phyloP scores from a whole-genome alignment of 2,888 invertebrate genomes.

The Venusia cambrica region DNA sequence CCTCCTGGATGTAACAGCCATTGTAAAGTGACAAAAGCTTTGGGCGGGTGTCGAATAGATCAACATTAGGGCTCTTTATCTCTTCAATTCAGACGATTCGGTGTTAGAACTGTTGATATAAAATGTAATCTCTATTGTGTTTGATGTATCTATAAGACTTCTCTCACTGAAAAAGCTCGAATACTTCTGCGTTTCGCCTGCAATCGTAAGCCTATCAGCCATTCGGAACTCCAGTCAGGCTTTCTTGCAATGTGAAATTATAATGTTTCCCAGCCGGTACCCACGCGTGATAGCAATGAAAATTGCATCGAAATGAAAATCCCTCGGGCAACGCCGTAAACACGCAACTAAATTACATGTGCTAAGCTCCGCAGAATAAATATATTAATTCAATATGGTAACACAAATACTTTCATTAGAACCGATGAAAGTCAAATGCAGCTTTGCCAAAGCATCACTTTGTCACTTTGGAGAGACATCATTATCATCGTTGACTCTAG shows the following conservation, averaged over 20 bases:
- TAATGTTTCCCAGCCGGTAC: not conserved
- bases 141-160: too few species aligned
- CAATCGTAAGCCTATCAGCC: slow-evolving; percentile 31
- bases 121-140: not conserved
- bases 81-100: slow-evolving; percentile 6
- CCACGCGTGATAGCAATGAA: slow-evolving; percentile 8
- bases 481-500: too few species aligned
- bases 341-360: slow-evolving; percentile 14
- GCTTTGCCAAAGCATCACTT: too few species aligned
- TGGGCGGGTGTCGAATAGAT: slow-evolving; percentile 2
- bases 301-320: slow-evolving; percentile 14
- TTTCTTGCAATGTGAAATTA: not conserved
- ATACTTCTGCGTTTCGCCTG: slow-evolving; percentile 39
- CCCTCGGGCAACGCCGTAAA: slow-evolving; percentile 7
- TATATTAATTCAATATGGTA: slow-evolving; percentile 4
- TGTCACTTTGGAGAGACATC: too few species aligned
- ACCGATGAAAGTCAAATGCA: slow-evolving; percentile 10
- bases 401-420: slow-evolving; percentile 14
- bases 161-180: slow-evolving; percentile 16
- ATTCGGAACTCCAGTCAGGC: not conserved
- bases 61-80: slow-evolving; percentile 6
- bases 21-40: slow-evolving; percentile 15
- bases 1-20: slow-evolving; percentile 11
- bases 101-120: too few species aligned
- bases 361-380: slow-evolving; percentile 10